Evolutionary conservation across 2,113 vertebrate species (phyloP).

Genomic region (Maccullochella peelii): DNA sequence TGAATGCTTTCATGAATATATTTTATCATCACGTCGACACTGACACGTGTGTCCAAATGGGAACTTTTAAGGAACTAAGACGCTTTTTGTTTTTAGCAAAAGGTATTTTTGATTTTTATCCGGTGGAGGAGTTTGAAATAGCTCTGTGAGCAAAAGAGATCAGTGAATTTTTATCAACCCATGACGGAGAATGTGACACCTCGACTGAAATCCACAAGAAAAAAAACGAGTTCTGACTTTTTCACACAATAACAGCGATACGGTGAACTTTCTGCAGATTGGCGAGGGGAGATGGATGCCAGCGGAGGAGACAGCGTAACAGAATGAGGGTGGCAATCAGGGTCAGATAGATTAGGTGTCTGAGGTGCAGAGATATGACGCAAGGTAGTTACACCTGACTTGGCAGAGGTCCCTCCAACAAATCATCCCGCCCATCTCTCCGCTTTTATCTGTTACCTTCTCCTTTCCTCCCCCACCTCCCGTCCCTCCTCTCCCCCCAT

Average conservation of each 20-base stretch:
- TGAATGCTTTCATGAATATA: neutral
- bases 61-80: neutral
- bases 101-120: constrained; percentile 14
- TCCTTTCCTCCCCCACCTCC: neutral
- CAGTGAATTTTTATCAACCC: constrained; percentile 7
- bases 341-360: constrained; percentile 68
- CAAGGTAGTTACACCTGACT: constrained; percentile 68
- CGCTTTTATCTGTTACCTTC: constrained; percentile 41
- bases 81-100: neutral
- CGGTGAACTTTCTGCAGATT: constrained; percentile 28
- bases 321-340: constrained; percentile 48
- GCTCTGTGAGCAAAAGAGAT: constrained; percentile 5
- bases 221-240: constrained; percentile 40
- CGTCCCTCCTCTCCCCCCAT: constrained; percentile 15
- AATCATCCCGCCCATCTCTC: constrained; percentile 60
- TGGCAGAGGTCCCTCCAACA: constrained; percentile 58
- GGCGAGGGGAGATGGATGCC: constrained; percentile 39
- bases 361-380: constrained; percentile 59
- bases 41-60: neutral
- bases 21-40: neutral
- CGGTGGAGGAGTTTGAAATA: neutral
- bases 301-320: constrained; percentile 26
- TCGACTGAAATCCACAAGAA: neutral
- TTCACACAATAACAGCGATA: constrained; percentile 30
- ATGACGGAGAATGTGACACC: constrained; percentile 9